These are phyloP conservation scores for Anguilla obscura DNA, from an alignment of 2,797 vertebrate genomes.

Conservation along the genomic window DNA sequence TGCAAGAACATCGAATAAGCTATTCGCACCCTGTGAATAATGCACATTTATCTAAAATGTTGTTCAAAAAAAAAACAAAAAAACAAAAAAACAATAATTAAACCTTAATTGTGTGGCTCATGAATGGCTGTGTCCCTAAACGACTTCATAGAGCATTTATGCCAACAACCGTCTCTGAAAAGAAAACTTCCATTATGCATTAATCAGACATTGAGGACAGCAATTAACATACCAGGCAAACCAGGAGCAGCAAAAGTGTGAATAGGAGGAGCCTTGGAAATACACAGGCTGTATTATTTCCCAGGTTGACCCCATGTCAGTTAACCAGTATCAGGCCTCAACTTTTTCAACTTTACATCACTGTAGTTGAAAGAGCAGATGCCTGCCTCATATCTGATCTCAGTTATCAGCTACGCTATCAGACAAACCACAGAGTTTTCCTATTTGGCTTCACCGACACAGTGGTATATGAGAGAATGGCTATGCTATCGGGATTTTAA, in stretches of 20 bases:
- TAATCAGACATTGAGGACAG: no score
- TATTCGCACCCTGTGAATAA: no score
- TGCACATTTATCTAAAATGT: no score
- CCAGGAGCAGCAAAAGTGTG: neutral
- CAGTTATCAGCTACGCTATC: neutral
- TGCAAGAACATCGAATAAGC: no score
- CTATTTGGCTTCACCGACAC: neutral
- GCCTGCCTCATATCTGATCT: neutral
- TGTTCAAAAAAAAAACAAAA: no score
- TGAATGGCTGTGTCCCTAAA: no score
- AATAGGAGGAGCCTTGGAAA: neutral
- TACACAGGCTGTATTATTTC: neutral
- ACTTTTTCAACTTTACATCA: neutral
- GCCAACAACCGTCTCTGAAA: no score
- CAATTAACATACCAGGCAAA: neutral
- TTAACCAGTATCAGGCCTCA: neutral
- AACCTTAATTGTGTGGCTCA: no score
- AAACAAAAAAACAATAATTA: no score
- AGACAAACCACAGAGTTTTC: neutral
- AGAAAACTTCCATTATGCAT: no score
- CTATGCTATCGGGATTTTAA: neutral
- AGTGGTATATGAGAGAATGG: neutral
- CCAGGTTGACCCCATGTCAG: neutral
- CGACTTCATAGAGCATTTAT: no score
- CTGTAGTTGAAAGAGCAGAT: neutral